Base-by-base conservation (phyloP, 1,140 invertebrate genomes). In the Drosophila simulans region DNA sequence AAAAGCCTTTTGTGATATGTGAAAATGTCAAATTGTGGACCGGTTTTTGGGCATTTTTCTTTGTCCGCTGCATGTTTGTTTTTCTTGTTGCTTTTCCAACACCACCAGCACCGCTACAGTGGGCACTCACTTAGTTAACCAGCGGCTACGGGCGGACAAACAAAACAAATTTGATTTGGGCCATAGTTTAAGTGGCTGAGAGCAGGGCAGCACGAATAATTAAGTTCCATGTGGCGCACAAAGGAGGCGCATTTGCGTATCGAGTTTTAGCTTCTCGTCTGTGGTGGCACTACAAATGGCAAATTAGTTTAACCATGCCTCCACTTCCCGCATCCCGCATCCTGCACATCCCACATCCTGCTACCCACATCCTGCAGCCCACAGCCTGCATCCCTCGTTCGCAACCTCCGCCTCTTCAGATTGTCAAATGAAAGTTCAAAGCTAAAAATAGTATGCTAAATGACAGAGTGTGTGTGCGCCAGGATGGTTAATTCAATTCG, bases 91-190 rank as follows among this genome's bases (percentile, higher is more conserved):
- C n/a, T 51, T 25, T 49, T n/a, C 34, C 40, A n/a, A 2, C 11
- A 34, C 40, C 40, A 42, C 40, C 40, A 39, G 4, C 13, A 2
- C 13, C 20, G n/a, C 35, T 34, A 35, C 31, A 45, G 54, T 46
- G 59, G 20, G 20, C 46, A 27, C 48, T 31, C 34, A 17, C 12
- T 11, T 13, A 39, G 31, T 15, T n/a, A 48, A 27, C 11, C 60
- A 59, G 0, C 8, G 3, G 64, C 54, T 37, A 35, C 49, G 12
- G n/a, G 7, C 8, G 7, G 48, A 13, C 7, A 51, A 51, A 34
- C 69, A 35, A 65, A 49, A 60, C 56, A 81, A 81, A 85, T 85
- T 85, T 63, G 78, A 77, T 82, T 77, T 63, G 39, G 60, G 40
- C 27, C 40, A 11, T 39, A 55, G 66, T 68, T 69, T 56, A 74